Base-by-base conservation (phyloP, 53 echinoderm and acorn worm genomes). In the Apostichopus leukothele region DNA sequence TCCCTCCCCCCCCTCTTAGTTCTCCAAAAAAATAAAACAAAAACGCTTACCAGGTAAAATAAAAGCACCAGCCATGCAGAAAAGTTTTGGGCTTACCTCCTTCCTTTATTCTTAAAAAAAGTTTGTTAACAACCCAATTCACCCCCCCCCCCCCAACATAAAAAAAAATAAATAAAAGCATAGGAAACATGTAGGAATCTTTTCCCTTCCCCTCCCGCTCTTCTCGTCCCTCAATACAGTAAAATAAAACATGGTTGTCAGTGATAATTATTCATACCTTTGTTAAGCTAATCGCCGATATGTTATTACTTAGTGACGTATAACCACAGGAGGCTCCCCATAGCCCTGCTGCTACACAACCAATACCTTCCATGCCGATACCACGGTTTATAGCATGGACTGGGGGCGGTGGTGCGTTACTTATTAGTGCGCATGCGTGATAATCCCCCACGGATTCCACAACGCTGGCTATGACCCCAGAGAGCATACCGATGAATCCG, bases 361-460 rank as follows among this genome's bases (percentile, higher is more conserved):
- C 94, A 9, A 96, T 53, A 73, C 96, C 96, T 55, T 96, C 96
- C 78, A 92, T 83, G 3, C 86, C 67, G 6, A 94, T 86, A 79
- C 96, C 96, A 53, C 96, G 86, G 78, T 96, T 96, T 71, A 94
- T 91, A 7, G 96, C 94, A 59, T 96, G 96, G 2, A 88, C 67
- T 9, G 96, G 96, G 6, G 96, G 96, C 0, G 94, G 90, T 19
- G 84, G 84, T 63, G 6, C 19, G 11, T 23, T 25, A 57, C 16
- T 23, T 22, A 84, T 84, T 0, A 84, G 61, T 7, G 84, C 84
- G 25, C 84, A 84, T 1, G 84, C 84, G 63, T 84, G 84, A 26
- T 84, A 84, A 63, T 84, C 84, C 5, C 84, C 84, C 4, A 84
- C 23, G 0, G 84, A 84, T 27, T 84, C 84, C 13, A 84, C 66